Conservation (phyloP, 2,888 invertebrate genomes). For the Anaspis maculata region DNA sequence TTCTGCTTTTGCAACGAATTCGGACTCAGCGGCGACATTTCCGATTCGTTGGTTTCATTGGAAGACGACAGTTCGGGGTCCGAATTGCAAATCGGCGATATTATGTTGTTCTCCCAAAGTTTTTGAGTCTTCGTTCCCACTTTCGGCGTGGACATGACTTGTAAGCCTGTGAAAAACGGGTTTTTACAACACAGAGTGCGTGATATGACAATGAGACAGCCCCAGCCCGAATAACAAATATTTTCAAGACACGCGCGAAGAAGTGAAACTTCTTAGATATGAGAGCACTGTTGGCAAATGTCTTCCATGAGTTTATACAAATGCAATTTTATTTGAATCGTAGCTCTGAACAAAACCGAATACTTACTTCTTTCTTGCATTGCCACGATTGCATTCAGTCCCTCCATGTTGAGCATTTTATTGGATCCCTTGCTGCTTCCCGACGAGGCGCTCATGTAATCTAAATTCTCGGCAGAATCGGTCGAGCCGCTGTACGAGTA, state of each 20-base stretch:
- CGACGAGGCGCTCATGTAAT: slow-evolving; percentile 38
- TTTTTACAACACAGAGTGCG: no score
- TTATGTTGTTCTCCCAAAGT: slow-evolving; percentile 24
- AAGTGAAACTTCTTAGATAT: no score
- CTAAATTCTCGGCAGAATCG: slow-evolving; percentile 40
- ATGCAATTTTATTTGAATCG: no score
- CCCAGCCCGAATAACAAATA: no score
- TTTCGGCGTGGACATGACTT: slow-evolving; percentile 40
- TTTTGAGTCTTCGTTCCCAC: slow-evolving; percentile 22
- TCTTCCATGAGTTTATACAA: no score
- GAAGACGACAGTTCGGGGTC: slow-evolving; percentile 37
- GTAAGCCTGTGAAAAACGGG: slow-evolving; percentile 8
- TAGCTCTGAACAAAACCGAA: background rate
- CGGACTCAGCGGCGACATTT: slow-evolving; percentile 20
- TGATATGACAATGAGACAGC: no score
- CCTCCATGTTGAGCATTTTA: slow-evolving; percentile 37
- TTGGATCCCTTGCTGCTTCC: slow-evolving; percentile 36
- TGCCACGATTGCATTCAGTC: slow-evolving; percentile 37
- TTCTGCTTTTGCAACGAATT: slow-evolving; percentile 9
- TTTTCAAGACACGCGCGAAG: no score
- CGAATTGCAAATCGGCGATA: slow-evolving; percentile 36
- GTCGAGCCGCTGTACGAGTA: slow-evolving; percentile 24
- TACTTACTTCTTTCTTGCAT: slow-evolving; percentile 38
- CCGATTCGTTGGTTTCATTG: slow-evolving; percentile 29
- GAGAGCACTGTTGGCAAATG: no score